Percentiles rank a stretch among this genome's conserved stretches.
Conservation (phyloP, 2,797 vertebrate genomes). For the Loriculus beryllinus region DNA sequence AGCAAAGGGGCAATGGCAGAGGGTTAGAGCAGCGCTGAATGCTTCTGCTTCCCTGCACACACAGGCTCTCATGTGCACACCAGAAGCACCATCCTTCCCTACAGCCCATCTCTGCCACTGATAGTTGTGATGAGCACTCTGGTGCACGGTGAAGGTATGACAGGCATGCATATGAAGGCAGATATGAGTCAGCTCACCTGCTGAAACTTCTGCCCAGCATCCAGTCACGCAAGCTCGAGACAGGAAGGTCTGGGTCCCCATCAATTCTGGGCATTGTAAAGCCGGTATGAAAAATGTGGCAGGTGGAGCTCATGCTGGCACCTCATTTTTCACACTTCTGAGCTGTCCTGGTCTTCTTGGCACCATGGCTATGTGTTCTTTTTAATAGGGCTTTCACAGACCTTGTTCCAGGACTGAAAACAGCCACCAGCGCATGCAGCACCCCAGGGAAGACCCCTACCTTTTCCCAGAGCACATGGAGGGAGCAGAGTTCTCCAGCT, state of each 20-base stretch:
- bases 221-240: background rate
- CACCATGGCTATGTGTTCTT: background rate
- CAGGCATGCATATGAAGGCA: background rate
- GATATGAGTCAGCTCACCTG: background rate
- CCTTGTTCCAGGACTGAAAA: background rate
- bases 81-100: background rate
- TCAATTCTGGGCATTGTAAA: background rate
- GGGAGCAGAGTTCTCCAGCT: background rate
- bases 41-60: background rate
- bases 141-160: background rate
- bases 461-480: background rate
- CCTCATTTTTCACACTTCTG: slow-evolving; percentile 4
- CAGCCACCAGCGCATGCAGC: background rate
- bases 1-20: background rate
- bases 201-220: background rate
- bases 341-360: background rate
- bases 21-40: background rate
- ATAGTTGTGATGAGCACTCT: accelerated
- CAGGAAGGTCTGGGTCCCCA: background rate
- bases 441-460: background rate
- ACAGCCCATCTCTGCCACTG: background rate
- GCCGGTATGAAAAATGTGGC: background rate
- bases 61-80: background rate
- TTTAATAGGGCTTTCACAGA: background rate
- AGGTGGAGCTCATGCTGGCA: slow-evolving; percentile 9